Conservation (phyloP, 30 jellyfish, hydroid and myxozoan genomes). For the Aurelia aurita region DNA sequence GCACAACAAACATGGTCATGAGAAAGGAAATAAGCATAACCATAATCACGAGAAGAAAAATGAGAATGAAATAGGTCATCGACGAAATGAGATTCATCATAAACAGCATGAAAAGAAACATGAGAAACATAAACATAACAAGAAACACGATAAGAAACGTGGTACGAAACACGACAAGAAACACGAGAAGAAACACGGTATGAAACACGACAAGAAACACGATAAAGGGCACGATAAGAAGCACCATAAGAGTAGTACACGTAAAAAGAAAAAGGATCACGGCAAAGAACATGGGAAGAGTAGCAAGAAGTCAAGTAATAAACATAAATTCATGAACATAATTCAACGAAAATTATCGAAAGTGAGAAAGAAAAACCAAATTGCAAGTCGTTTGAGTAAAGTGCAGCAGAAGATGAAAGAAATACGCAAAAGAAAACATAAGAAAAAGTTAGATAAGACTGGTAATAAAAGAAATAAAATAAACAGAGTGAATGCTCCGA, state of each 20-base stretch:
- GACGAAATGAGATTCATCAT: not conserved
- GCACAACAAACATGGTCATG: not conserved
- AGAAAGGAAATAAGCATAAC: not conserved
- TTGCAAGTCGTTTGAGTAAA: conserved; percentile 51
- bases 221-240: too few relatives aligned
- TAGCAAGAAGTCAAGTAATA: not conserved
- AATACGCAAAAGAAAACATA: conserved; percentile 30
- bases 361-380: conserved; percentile 60
- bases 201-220: too few relatives aligned
- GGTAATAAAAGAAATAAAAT: conserved; percentile 7
- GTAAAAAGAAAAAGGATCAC: not conserved
- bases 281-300: not conserved
- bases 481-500: not conserved
- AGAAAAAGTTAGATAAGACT: not conserved
- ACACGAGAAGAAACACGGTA: too few relatives aligned
- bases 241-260: not conserved
- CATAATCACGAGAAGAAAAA: not conserved
- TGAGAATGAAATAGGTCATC: not conserved
- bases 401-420: conserved; percentile 50
- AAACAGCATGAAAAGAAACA: too few relatives aligned
- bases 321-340: conserved; percentile 66
- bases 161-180: too few relatives aligned
- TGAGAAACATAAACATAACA: too few relatives aligned
- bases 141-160: too few relatives aligned
- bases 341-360: conserved; percentile 52